Evolutionary conservation across 92 coral and sea anemone species (phyloP), one percentile per base, ranked within the genome.

Genomic region (Palythoa grandis): DNA sequence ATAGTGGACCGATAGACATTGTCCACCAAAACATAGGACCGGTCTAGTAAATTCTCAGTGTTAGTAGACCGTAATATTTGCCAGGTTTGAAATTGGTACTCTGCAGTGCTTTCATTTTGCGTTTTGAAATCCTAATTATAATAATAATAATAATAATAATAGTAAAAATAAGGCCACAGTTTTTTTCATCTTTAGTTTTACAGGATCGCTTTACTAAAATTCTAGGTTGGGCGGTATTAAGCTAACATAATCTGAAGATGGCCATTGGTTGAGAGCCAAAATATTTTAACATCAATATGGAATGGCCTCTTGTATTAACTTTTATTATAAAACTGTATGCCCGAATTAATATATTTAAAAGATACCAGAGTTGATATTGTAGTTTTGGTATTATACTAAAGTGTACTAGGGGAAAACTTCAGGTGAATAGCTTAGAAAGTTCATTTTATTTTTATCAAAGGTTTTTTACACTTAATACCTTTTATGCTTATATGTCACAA

Each of bases 71-170:
- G 19, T 57, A 57, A 57, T 57, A 57, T 57, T 16, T 57, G 63
- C 63, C 63, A 57, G 63, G 63, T 57, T 57, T 57, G 63, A 57
- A 57, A 57, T 57, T 57, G 63, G 63, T 57, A 57, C 63, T n/a
- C n/a, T n/a, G n/a, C n/a, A n/a, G n/a, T n/a, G n/a, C n/a, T n/a
- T n/a, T 57, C 63, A 14, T 11, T 57, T 57, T 57, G 63, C 12
- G 63, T 53, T 53, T 53, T 53, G 58, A 53, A 53, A 53, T 53
- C 58, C 10, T 57, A 15, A 57, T 40, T 40, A 40, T 40, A 40
- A 40, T 40, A 40, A 40, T 40, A 40, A 40, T 40, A 2, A 40
- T 40, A 40, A 40, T 40, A 40, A 40, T 40, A 53, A 7, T 53
- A 53, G 14, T 2, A 53, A 53, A 57, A 57, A 11, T 57, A 57